These are phyloP conservation scores for Bungarus multicinctus DNA, from an alignment of 2,113 vertebrate genomes.

Conservation along the genomic window DNA sequence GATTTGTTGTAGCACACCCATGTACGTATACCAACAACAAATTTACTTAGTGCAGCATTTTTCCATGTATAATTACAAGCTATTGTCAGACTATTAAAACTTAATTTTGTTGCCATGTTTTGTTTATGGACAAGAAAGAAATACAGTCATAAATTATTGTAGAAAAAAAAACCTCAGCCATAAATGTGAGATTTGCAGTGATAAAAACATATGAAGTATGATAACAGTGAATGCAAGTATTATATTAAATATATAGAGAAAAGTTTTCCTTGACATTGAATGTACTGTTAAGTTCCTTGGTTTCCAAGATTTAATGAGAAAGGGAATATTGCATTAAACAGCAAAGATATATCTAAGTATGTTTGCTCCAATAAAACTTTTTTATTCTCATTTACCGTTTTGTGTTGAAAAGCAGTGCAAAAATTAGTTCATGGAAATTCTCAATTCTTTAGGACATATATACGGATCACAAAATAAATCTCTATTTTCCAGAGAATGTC, in stretches of 20 bases:
- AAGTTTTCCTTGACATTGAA: constrained; percentile 21
- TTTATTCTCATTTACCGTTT: constrained; percentile 11
- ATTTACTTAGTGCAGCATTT: constrained; percentile 21
- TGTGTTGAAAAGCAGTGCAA: constrained; percentile 11
- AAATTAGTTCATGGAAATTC: neutral
- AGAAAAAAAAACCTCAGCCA: neutral
- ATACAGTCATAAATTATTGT: neutral
- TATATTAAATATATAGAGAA: constrained; percentile 41
- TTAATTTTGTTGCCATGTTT: constrained; percentile 30
- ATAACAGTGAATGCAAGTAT: neutral
- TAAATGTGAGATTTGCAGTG: constrained; percentile 1
- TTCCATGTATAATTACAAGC: neutral
- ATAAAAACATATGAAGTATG: neutral
- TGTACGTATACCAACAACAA: neutral
- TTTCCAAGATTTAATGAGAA: neutral
- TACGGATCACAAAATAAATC: constrained; percentile 9
- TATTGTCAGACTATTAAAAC: constrained; percentile 9
- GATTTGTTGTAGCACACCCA: constrained; percentile 5
- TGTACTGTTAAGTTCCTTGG: constrained; percentile 25
- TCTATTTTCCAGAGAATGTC: neutral
- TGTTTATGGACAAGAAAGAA: constrained; percentile 24
- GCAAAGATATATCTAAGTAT: neutral
- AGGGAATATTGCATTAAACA: constrained; percentile 23
- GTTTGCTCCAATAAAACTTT: neutral
- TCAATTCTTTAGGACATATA: neutral